Percentiles rank a stretch among this genome's conserved stretches.
Evolutionary conservation across 2,113 vertebrate species (phyloP).

Genomic region (Rhinichthys klamathensis): DNA sequence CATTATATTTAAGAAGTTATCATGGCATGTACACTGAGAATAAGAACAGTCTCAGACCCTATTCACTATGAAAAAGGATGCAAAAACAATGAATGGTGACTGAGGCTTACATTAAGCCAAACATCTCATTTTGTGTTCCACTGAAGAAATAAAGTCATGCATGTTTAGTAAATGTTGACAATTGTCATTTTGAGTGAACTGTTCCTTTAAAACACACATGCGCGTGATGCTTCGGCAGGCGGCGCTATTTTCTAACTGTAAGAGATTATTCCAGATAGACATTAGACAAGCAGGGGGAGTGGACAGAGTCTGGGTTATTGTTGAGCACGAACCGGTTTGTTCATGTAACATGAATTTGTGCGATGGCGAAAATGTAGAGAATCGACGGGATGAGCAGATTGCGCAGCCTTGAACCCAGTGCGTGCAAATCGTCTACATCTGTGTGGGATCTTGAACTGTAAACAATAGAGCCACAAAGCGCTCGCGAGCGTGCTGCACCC

Average conservation of each 20-base stretch:
- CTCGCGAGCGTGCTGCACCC: conserved; percentile 7
- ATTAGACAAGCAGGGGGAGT: conserved; percentile 16
- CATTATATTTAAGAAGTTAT: neutral
- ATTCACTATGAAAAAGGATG: neutral
- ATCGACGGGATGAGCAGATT: conserved; percentile 6
- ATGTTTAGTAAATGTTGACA: neutral
- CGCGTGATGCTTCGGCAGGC: neutral
- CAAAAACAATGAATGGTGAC: neutral
- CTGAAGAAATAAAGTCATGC: neutral
- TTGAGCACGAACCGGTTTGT: conserved; percentile 23
- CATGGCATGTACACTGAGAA: neutral
- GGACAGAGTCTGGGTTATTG: conserved; percentile 16
- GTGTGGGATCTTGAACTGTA: neutral
- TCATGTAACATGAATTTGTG: neutral
- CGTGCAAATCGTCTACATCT: conserved; percentile 16
- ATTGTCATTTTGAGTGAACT: neutral
- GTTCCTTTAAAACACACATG: conserved; percentile 4
- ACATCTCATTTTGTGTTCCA: neutral
- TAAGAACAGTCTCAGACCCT: neutral
- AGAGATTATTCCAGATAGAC: neutral
- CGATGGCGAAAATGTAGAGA: conserved; percentile 2
- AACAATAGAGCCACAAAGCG: conserved; percentile 20
- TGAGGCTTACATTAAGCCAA: neutral
- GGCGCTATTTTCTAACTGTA: conserved; percentile 27
- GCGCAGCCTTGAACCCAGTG: neutral